These are phyloP conservation scores for Aphidius gifuensis DNA, from an alignment of 1,140 invertebrate species.

Conservation along the genomic window DNA sequence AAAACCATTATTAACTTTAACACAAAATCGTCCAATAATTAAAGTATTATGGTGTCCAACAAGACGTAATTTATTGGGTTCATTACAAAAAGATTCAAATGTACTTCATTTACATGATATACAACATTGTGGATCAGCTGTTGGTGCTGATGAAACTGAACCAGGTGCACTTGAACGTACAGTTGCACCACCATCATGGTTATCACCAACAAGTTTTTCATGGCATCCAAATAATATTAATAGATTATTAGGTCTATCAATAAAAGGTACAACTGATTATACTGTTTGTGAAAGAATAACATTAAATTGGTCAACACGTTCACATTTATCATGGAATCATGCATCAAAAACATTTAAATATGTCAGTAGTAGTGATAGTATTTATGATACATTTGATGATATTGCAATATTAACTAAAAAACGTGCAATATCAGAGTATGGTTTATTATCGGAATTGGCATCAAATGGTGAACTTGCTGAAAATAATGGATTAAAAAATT, in stretches of 20 bases:
- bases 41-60: slow-evolving; percentile 88
- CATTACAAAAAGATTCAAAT: slow-evolving; percentile 68
- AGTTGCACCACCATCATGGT: slow-evolving; percentile 57
- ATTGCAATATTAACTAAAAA: slow-evolving; percentile 71
- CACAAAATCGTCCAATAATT: slow-evolving; percentile 67
- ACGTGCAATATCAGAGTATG: slow-evolving; percentile 73
- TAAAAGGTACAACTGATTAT: slow-evolving; percentile 66
- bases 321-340: slow-evolving; percentile 71
- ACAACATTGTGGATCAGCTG: slow-evolving; percentile 65
- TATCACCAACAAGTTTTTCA: slow-evolving; percentile 66
- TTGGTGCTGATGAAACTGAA: slow-evolving; percentile 63
- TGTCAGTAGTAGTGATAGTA: slow-evolving; percentile 56
- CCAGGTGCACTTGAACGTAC: slow-evolving; percentile 73
- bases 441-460: slow-evolving; percentile 60
- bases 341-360: slow-evolving; percentile 67
- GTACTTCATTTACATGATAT: slow-evolving; percentile 76
- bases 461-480: slow-evolving; percentile 67
- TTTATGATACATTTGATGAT: slow-evolving; percentile 63
- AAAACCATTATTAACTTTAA: slow-evolving; percentile 73
- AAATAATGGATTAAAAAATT: slow-evolving; percentile 62
- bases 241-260: slow-evolving; percentile 67
- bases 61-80: slow-evolving; percentile 73
- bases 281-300: slow-evolving; percentile 79
- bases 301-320: slow-evolving; percentile 71
- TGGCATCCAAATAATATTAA: slow-evolving; percentile 82